Percentiles rank a stretch among this genome's conserved stretches.
phyloP scores from a whole-genome alignment of 2,113 vertebrate genomes.

The Vombatus ursinus region DNA sequence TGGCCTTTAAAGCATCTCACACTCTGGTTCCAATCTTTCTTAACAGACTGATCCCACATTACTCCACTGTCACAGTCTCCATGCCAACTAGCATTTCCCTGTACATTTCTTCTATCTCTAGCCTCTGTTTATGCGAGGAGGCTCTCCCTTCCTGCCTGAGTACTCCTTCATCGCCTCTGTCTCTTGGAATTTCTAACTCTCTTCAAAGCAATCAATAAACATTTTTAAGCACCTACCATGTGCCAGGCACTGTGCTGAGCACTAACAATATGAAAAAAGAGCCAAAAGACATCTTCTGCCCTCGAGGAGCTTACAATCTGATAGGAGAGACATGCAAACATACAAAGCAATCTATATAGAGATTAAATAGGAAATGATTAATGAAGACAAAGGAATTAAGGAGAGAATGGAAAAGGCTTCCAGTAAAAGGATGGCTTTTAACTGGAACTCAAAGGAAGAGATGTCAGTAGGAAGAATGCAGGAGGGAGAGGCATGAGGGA shows the following conservation, averaged over 20 bases:
- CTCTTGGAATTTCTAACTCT: background rate
- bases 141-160: background rate
- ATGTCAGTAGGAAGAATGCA: background rate
- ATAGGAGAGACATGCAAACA: background rate
- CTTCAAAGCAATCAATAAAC: background rate
- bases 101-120: background rate
- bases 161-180: background rate
- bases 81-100: background rate
- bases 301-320: background rate
- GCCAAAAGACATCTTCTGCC: background rate
- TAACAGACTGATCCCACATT: background rate
- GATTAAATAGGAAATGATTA: background rate
- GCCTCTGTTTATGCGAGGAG: background rate
- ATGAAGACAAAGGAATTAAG: background rate
- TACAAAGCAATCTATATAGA: no score
- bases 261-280: background rate
- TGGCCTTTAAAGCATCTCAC: background rate
- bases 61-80: background rate
- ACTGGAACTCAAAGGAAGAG: background rate
- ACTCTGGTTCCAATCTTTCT: background rate
- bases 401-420: background rate
- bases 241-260: background rate
- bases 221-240: background rate
- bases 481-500: background rate
- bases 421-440: background rate